Conservation (phyloP, 92 coral and sea anemone genomes). For the Scolanthus callimorphus region DNA sequence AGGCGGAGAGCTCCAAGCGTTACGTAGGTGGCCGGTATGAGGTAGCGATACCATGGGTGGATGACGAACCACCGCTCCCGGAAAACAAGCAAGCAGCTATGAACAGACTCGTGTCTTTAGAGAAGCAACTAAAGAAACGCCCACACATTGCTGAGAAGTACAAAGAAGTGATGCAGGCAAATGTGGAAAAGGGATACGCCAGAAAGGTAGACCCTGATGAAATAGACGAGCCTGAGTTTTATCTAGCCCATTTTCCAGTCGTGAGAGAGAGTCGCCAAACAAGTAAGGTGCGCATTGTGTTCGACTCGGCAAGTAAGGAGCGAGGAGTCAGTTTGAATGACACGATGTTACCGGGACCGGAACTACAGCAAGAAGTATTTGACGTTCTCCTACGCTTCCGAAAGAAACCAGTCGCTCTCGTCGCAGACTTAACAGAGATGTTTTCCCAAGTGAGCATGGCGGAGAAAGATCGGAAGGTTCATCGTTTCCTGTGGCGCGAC, state of each 20-base stretch:
- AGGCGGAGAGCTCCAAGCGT: constrained; percentile 11
- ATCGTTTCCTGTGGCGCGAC: constrained; percentile 52
- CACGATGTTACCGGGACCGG: constrained; percentile 33
- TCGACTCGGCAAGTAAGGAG: too few relatives aligned
- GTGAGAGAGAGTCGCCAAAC: too few relatives aligned
- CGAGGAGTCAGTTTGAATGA: constrained; percentile 37
- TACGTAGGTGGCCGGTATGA: constrained; percentile 12
- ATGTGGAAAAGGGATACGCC: constrained; percentile 18
- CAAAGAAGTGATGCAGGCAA: constrained; percentile 30
- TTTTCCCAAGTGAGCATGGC: too few relatives aligned
- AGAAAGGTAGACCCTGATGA: constrained; percentile 16
- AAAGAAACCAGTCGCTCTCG: constrained; percentile 40
- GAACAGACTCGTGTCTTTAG: constrained; percentile 8
- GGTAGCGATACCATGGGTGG: too few relatives aligned
- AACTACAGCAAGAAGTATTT: constrained; percentile 39
- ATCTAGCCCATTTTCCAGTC: too few relatives aligned
- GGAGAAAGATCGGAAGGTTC: too few relatives aligned
- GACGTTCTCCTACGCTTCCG: constrained; percentile 31
- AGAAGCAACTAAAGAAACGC: constrained; percentile 9
- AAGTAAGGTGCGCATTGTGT: too few relatives aligned
- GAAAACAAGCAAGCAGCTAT: constrained; percentile 3
- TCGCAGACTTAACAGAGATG: constrained; percentile 42
- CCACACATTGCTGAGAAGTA: constrained; percentile 29
- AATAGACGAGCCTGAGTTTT: constrained; percentile 16
- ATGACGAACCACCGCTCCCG: too few relatives aligned